phyloP scores from a whole-genome alignment of 2,888 invertebrate species.

The Steinernema carpocapsae region DNA sequence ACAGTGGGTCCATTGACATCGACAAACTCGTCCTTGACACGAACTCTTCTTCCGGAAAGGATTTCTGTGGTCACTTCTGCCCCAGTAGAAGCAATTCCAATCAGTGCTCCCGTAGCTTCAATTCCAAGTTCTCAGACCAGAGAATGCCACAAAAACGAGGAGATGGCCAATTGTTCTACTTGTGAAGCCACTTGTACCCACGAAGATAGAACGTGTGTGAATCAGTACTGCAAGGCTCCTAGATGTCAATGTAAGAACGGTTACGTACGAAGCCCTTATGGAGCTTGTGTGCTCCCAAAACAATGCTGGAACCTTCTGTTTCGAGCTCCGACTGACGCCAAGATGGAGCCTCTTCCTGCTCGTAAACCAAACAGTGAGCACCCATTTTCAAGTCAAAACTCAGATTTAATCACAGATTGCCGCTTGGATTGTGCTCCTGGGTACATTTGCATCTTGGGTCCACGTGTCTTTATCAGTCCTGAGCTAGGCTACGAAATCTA shows the following conservation, averaged over 20 bases:
- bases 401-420: too few species aligned
- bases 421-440: background rate
- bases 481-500: background rate
- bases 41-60: too few species aligned
- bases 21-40: too few species aligned
- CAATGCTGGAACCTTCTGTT: background rate
- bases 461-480: background rate
- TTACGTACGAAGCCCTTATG: background rate
- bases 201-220: background rate
- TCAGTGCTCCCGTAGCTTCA: too few species aligned
- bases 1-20: too few species aligned
- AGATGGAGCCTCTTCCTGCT: background rate
- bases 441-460: conserved; percentile 6
- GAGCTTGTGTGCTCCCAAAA: background rate
- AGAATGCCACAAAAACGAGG: background rate
- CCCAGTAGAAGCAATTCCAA: background rate
- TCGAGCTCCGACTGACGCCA: background rate
- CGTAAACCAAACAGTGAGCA: too few species aligned
- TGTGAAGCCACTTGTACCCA: conserved; percentile 10
- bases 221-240: background rate
- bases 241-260: conserved; percentile 4
- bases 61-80: background rate
- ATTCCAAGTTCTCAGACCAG: background rate
- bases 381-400: too few species aligned
- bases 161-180: background rate